A percentile compares a stretch with the other conserved stretches of the same genome.
These are phyloP conservation scores for Speoplatyrhinus poulsoni DNA, from an alignment of 2,113 vertebrate genomes.

Conservation along the genomic window DNA sequence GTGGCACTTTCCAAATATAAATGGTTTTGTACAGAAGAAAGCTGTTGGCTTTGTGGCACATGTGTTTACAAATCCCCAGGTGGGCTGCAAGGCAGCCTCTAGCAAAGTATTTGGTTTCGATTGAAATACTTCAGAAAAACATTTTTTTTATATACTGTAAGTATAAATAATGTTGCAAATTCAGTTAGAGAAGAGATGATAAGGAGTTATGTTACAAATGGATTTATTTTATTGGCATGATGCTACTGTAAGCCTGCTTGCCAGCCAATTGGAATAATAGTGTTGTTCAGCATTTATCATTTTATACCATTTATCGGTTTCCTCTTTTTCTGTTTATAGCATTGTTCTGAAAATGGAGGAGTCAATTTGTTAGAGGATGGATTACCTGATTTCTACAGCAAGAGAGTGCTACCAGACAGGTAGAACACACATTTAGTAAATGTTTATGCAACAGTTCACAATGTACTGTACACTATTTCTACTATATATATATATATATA, in stretches of 20 bases:
- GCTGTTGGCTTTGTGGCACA: slow-evolving; percentile 46
- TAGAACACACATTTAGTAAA: slow-evolving; percentile 8
- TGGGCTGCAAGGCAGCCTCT: slow-evolving; percentile 33
- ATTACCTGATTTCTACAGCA: slow-evolving; percentile 88
- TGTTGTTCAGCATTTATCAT: slow-evolving; percentile 43
- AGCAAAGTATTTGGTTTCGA: slow-evolving; percentile 54
- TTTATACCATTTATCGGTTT: slow-evolving; percentile 25
- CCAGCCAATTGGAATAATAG: slow-evolving; percentile 45
- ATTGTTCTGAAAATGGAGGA: slow-evolving; percentile 81
- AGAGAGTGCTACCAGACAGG: slow-evolving; percentile 87
- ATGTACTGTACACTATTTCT: no score
- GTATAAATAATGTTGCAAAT: slow-evolving; percentile 37
- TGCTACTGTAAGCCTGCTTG: slow-evolving; percentile 14
- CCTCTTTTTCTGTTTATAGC: slow-evolving; percentile 46
- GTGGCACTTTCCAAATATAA: slow-evolving; percentile 58
- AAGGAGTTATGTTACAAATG: slow-evolving; percentile 42
- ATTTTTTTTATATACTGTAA: background rate
- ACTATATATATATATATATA: no score
- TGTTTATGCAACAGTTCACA: background rate
- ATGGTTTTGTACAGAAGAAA: slow-evolving; percentile 47
- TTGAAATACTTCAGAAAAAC: slow-evolving; percentile 29
- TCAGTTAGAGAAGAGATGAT: slow-evolving; percentile 29
- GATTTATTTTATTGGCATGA: slow-evolving; percentile 31
- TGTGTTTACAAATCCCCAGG: slow-evolving; percentile 43
- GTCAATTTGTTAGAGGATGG: slow-evolving; percentile 84